These are phyloP conservation scores for Notiomystis cincta DNA, from an alignment of 2,113 vertebrate species.

Conservation along the genomic window DNA sequence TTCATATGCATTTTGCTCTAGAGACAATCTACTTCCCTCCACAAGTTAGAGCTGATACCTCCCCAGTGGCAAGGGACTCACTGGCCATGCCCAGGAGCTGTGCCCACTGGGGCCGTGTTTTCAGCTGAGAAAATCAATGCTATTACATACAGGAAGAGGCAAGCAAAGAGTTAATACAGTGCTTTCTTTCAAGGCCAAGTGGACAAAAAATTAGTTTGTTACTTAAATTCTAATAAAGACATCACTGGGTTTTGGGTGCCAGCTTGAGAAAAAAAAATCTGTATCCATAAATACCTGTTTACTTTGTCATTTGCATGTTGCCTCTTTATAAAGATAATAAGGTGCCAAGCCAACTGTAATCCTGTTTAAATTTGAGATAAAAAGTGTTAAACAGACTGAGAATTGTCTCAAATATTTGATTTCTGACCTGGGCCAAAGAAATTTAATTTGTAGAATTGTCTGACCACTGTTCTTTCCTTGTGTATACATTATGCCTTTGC, in stretches of 20 bases:
- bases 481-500: background rate
- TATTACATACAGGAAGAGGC: background rate
- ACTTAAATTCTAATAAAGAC: background rate
- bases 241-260: background rate
- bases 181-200: background rate
- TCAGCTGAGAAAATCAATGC: background rate
- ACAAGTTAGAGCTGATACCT: background rate
- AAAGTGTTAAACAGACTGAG: background rate
- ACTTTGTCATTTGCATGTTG: background rate
- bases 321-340: background rate
- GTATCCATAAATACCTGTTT: background rate
- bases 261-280: background rate
- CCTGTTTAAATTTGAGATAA: background rate
- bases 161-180: background rate
- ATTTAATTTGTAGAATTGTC: background rate
- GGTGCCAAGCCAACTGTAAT: background rate
- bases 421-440: background rate
- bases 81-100: background rate
- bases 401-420: background rate
- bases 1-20: background rate
- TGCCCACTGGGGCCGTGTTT: background rate
- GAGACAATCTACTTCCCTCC: background rate
- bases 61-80: too few relatives aligned
- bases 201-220: background rate
- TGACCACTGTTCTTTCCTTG: background rate